phyloP scores from a whole-genome alignment of 2,888 invertebrate genomes.

The Acrobasis suavella region DNA sequence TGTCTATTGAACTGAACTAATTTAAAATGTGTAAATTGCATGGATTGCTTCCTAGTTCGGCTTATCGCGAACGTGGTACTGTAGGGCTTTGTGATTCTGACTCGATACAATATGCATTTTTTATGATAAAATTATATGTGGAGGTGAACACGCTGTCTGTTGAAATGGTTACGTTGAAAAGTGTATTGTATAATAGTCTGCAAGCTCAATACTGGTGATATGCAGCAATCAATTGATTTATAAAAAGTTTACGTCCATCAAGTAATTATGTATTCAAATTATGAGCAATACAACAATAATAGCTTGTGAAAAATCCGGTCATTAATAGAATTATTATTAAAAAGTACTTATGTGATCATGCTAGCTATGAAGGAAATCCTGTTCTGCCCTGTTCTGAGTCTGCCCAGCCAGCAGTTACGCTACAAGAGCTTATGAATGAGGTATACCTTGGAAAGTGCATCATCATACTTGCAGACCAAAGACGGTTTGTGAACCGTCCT shows the following conservation, averaged over 20 bases:
- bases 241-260: conserved; percentile 9
- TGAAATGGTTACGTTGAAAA: conserved; percentile 3
- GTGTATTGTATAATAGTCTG: neutral
- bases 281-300: conserved; percentile 13
- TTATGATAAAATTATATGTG: neutral
- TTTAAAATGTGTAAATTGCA: conserved; percentile 10
- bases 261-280: conserved; percentile 3
- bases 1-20: conserved; percentile 1
- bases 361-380: no score
- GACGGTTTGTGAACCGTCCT: no score
- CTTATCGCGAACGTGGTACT: conserved; percentile 8
- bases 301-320: conserved; percentile 1
- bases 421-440: no score
- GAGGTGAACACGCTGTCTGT: neutral
- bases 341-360: neutral
- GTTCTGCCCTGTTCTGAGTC: no score
- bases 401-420: no score
- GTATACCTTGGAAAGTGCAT: no score
- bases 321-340: neutral
- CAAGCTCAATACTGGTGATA: conserved; percentile 8
- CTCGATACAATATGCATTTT: neutral
- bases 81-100: neutral
- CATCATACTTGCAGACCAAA: no score
- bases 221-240: conserved; percentile 12
- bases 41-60: conserved; percentile 14